Conservation (phyloP, 2,113 vertebrate species). For the Galbula dea region DNA sequence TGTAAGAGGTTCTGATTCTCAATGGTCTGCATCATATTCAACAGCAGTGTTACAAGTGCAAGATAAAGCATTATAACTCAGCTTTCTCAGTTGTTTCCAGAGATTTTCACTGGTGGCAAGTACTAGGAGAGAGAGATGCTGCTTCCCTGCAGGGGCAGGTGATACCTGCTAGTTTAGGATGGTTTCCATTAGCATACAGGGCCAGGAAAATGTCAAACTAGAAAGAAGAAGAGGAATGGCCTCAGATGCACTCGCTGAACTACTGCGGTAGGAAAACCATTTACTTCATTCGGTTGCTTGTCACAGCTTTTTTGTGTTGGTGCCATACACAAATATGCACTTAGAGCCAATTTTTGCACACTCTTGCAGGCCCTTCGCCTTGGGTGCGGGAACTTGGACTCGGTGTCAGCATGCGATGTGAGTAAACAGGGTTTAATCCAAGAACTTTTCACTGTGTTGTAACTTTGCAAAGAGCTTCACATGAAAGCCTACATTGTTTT, state of each 20-base stretch:
- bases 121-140: conserved; percentile 38
- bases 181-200: conserved; percentile 45
- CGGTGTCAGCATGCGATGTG: neutral
- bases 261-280: conserved; percentile 34
- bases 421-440: conserved; percentile 33
- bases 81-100: conserved; percentile 52
- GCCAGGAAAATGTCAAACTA: conserved; percentile 63
- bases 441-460: conserved; percentile 9
- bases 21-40: neutral
- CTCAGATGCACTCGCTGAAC: conserved; percentile 56
- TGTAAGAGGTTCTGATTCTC: neutral
- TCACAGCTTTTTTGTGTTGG: conserved; percentile 42
- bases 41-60: neutral
- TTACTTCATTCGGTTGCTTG: conserved; percentile 43
- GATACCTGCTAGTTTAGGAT: conserved; percentile 64
- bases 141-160: conserved; percentile 58
- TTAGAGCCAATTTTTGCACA: neutral
- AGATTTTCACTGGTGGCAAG: conserved; percentile 49
- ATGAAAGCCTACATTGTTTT: conserved; percentile 63
- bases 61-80: conserved; percentile 27
- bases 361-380: neutral
- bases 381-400: neutral
- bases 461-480: conserved; percentile 57
- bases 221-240: conserved; percentile 48
- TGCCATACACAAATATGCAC: conserved; percentile 28